phyloP scores from a whole-genome alignment of 2,888 invertebrate species.

The Patella depressa region DNA sequence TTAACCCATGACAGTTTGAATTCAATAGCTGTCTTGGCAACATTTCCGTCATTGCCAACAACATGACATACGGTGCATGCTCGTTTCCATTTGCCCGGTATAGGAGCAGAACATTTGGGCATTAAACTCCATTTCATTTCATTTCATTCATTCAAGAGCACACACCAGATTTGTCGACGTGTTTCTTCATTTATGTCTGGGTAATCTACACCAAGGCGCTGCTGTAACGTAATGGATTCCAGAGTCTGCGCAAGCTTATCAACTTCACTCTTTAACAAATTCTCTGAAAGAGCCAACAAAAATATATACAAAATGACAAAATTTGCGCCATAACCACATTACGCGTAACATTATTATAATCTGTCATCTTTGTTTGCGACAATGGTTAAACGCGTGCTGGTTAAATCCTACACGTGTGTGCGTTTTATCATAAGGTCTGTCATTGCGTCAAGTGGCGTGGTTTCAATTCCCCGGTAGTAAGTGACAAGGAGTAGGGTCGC shows the following conservation, averaged over 20 bases:
- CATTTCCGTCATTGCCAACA: conserved; percentile 11
- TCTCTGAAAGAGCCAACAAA: not conserved
- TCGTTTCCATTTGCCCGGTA: too few species aligned
- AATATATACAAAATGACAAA: not conserved
- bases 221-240: not conserved
- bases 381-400: too few species aligned
- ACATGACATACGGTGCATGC: not conserved
- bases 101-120: too few species aligned
- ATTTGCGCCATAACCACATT: not conserved
- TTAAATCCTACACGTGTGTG: too few species aligned
- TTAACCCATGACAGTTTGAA: not conserved
- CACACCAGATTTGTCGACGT: not conserved
- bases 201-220: not conserved
- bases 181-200: not conserved
- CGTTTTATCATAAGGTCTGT: too few species aligned
- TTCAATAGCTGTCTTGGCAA: not conserved
- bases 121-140: too few species aligned
- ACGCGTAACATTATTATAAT: too few species aligned
- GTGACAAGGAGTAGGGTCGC: too few species aligned
- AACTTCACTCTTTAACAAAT: not conserved
- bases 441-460: too few species aligned
- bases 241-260: not conserved
- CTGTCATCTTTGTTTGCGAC: too few species aligned
- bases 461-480: too few species aligned
- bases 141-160: not conserved